Base-by-base conservation (phyloP, 1,140 invertebrate species). In the Plectrocnemia conspersa region DNA sequence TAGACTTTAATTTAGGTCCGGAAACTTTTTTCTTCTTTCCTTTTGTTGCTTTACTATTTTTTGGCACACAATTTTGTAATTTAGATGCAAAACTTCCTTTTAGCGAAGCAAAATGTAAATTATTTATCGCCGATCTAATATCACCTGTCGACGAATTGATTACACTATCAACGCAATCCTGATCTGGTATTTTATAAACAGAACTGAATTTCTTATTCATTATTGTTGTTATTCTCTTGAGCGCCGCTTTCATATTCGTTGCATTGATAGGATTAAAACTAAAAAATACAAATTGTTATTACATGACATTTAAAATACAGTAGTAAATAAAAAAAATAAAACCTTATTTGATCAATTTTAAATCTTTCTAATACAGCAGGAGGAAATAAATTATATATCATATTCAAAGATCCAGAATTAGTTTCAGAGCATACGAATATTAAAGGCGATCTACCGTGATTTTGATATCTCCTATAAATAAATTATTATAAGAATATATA, bases 391-490 rank as follows among this genome's bases (percentile, higher is more conserved):
- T 76, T 81, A 44, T 77, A 75, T 45, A 77, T 65, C 18, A 79
- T 75, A 64, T 82, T 81, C 19, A 83, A 68, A 27, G 68, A 74
- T 24, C 78, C 79, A 40, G 72, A 77, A 62, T 78, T 78, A 21
- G 75, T 71, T 63, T 88, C 85, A 16, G 84, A 82, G 63, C 79
- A 82, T 54, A 88, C 77, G 63, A 89, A 87, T 7, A 88, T 74
- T 46, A 88, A 66, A 11, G 85, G 83, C 40, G 80, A 80, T 64
- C 76, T 81, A n/a, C 79, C 82, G 56, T 78, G 75, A 44, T 69
- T 60, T 25, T 69, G 74, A 62, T 82, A 86, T 58, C 79, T 77
- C 45, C 82, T 86, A 60, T 50, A 79, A 77, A 44, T 58, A 61
- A 64, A 65, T 42, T 56, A 54, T 33, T 48, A 53, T 15, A 52